Evolutionary conservation across 2,113 vertebrate genomes (phyloP), one percentile per base, ranked within the genome.

Genomic region (Elachura formosa): DNA sequence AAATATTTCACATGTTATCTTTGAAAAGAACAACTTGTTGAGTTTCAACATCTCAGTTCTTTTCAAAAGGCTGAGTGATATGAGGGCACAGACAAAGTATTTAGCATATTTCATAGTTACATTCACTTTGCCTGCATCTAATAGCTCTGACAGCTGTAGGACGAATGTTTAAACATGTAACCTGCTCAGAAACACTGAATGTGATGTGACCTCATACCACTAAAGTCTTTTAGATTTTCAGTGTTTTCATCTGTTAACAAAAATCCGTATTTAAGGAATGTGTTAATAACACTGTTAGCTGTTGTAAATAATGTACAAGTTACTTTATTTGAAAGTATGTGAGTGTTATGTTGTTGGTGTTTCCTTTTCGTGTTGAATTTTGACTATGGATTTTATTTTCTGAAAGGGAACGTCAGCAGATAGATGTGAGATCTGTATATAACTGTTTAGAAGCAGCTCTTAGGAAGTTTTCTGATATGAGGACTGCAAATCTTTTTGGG

Each of bases 401-500:
- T 40, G 25, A 49, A 93, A 73, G 48, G 54, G 63, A 93, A 63
- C 6, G 67, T 94, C 72, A 67, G 79, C 84, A 97, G 59, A 64
- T 89, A 95, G 92, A 82, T 91, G 63, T 73, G 78, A 87, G 54
- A 62, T 79, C 62, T 87, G 69, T 95, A 38, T 73, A 82, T 63
- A 64, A 55, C 83, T 67, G 40, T 62, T 92, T 95, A 92, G 89
- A 91, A 96, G 81, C 85, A 90, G 28, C 45, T 92, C 38, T 84
- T 45, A 74, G 69, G 54, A 96, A 56, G 22, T 63, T 90, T 96
- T 68, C 92, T 89, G 64, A 84, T 93, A 51, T 84, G 54, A 95
- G 67, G 59, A 76, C 87, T 93, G 84, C 67, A 89, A 90, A 91
- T 91, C 61, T 58, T 97, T 97, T 95, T 95, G 74, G 73, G 63